Base-by-base conservation (phyloP, 2,888 invertebrate species). In the Allacma fusca region DNA sequence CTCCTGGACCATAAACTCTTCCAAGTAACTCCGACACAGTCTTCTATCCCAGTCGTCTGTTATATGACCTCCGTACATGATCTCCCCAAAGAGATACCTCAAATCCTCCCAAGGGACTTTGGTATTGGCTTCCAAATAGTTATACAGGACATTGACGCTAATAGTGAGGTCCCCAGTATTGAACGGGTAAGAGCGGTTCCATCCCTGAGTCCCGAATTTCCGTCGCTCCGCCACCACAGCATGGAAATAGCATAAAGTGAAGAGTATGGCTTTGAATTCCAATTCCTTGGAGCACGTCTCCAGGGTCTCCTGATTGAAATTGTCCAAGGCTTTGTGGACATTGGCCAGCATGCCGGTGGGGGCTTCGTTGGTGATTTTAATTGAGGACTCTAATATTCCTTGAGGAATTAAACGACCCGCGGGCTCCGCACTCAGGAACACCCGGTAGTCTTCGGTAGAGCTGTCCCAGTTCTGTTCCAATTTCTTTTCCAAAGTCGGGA, bases 31-130 rank as follows among this genome's bases (percentile, higher is more conserved):
- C 69, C 93, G 94, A 85, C 96, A 96, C 0, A 96, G 89, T 81
- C 92, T 89, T 77, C 97, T 89, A 87, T 98, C 97, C 97, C 97
- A 98, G 85, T 98, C 97, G 50, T 76, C 78, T 5, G 78, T 79
- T 57, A 79, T 79, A 44, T 79, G 79, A 28, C 79, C 79, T 4
- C 79, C 79, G 34, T 79, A 98, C 97, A 98, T 98, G 83, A 98
- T 98, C 88, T 98, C 97, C 0, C 98, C 98, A 86, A 98, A 97
- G 0, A 98, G 89, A 87, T 97, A 98, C 69, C 97, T 89, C 80
- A 98, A 88, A 87, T 98, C 97, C 86, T 97, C 97, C 97, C 97
- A 98, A 0, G 97, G 97, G 0, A 97, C 95, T 87, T 94, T 93
- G 0, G 94, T 92, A 86, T 97, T 97, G 0, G 95, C 96, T 87